Base-by-base conservation (phyloP, 2,888 invertebrate genomes). In the Drosophila kuntzei region DNA sequence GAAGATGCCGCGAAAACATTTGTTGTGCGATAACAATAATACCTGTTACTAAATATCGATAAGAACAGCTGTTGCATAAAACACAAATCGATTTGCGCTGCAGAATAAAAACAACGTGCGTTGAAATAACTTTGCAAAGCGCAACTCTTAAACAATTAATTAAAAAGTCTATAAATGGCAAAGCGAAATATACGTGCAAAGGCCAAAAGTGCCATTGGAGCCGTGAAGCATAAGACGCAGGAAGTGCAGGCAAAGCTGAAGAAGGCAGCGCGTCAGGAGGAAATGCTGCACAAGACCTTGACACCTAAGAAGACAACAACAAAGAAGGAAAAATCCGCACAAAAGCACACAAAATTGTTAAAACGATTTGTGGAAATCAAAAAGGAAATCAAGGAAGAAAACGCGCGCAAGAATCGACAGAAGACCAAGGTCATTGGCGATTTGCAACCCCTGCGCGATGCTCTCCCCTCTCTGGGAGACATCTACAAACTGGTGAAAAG, bases 391-490 rank as follows among this genome's bases (percentile, higher is more conserved):
- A 91, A 90, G 41, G 89, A 90, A n/a, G 89, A 90, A 18, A 69
- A 75, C 4, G 87, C 86, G 0, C 83, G 80, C 4, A 89, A 88
- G 39, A 89, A 90, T 60, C 86, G 90, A 2, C 85, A 91, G 47
- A 90, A 90, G 60, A 85, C 90, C 3, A 84, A 80, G 5, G 76
- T 91, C 0, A 76, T 90, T 5, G 91, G 91, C 0, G 91, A 91
- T 37, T 73, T 92, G 9, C 90, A 89, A 27, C 83, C 89, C 0
- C 65, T 92, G 0, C 89, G 90, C n/a, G 92, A 92, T 77, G 92
- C 92, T 0, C 46, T 92, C 32, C 92, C 92, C 9, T 91, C 92
- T 0, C 60, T 92, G 2, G 84, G 89, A 9, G 90, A 90, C 32
- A 69, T 92, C 2, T 88, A 89, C 46, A 81, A 86, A 41, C 34